Evolutionary conservation across 2,888 invertebrate genomes (phyloP), one percentile per base, ranked within the genome.

Genomic region (Caenorhabditis becei): DNA sequence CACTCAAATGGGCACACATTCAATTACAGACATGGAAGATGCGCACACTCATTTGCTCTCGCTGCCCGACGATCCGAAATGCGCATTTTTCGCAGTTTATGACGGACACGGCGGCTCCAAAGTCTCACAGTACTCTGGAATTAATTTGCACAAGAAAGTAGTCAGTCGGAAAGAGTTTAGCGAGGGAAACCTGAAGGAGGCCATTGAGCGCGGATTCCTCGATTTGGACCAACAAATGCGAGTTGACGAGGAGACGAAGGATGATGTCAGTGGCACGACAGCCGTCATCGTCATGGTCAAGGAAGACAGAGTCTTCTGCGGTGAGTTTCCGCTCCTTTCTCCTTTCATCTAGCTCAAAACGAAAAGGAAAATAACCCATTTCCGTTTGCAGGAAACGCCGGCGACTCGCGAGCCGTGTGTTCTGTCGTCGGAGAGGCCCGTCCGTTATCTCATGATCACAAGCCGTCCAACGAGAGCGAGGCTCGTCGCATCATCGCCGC

Each of bases 41-140:
- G 96, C 97, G 0, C 99, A 99, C 92, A 97, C 97, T 61, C 97
- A 97, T 90, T 95, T 99, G 87, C 93, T 99, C 18, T 95, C 96
- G 0, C 84, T 92, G 16, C 92, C 92, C 1, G 96, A 96, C 91
- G 98, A 99, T 92, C 96, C 96, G 32, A 95, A 94, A 24, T 94
- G 96, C 37, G 94, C 97, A 3, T 99, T 96, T 92, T 98, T 98
- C 93, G 97, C 95, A 7, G 98, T 99, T 0, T 99, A 96, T 91
- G 98, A 97, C 92, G 97, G 97, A 0, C 96, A 96, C 92, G 96
- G 96, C 89, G 96, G 86, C 35, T 77, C 86, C 7, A 87, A 82
- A 58, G 83, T 83, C 1, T 96, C 98, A 10, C 95, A 97, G 91
- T 96, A 96, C 93, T 97, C 97, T 11, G 96, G 97, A 41, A 95